Base-by-base conservation (phyloP, 2,888 invertebrate genomes). In the Miltochrista miniata region DNA sequence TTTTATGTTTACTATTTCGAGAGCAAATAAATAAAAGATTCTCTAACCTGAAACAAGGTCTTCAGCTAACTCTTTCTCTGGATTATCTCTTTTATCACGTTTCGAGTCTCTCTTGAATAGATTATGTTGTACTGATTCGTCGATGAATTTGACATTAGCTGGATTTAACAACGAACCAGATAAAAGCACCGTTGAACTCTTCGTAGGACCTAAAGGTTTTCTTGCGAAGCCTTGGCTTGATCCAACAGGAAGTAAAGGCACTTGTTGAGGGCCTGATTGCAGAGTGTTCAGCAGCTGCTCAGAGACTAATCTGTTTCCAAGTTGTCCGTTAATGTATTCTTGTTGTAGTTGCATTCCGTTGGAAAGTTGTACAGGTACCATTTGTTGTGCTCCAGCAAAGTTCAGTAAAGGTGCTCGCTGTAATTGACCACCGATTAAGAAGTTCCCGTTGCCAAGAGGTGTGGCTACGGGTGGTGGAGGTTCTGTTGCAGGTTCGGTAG, bases 301-400 rank as follows among this genome's bases (percentile, higher is more conserved):
- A 0, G 93, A 92, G 3, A 93, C 88, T 15, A 93, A 79, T 14
- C 93, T 85, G 37, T 86, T 93, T 0, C 92, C 92, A 40, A 95
- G 92, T 76, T 95, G 95, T 0, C 95, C 95, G 66, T 95, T 94
- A 0, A 93, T 80, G 55, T 93, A 94, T 66, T 93, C 93, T 46
- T 93, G 92, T 58, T 92, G 92, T 38, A 90, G 83, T 54, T 91
- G 89, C 24, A 93, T 80, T 0, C 93, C 93, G 47, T 91, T 92
- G 0, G 90, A 76, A 1, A 88, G 61, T 56, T 90, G 87, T 2
- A 87, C 72, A 3, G 92, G 92, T 7, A 93, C 79, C 66, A 90
- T 81, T 75, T 91, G 92, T 39, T 81, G 83, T 7, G 80, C 75
- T 30, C 83, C 88, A 4, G 92, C 93, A 15, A 92, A 71, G 66